Evolutionary conservation across 2,113 vertebrate species (phyloP).

Genomic region (Mesembrinibis cayennensis): DNA sequence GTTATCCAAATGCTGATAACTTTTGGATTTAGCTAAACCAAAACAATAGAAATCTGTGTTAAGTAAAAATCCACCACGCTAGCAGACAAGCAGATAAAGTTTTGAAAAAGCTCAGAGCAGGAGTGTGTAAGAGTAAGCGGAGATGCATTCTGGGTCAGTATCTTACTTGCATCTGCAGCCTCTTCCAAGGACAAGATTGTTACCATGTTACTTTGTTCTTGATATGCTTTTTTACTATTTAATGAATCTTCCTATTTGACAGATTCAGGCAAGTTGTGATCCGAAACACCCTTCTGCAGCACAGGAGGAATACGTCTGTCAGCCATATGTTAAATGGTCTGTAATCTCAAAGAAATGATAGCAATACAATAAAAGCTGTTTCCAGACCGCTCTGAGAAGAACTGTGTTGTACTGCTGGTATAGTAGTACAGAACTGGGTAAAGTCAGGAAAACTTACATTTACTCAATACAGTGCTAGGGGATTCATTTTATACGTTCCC

Average conservation of each 20-base stretch:
- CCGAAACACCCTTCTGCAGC: neutral
- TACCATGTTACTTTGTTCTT: neutral
- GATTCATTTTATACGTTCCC: neutral
- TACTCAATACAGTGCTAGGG: neutral
- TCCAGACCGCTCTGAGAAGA: neutral
- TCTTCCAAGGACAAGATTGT: neutral
- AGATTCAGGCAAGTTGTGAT: neutral
- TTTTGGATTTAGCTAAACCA: neutral
- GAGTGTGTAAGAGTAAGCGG: neutral
- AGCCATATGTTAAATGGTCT: neutral
- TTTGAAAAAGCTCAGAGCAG: neutral
- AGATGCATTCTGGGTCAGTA: neutral
- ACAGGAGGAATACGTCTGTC: neutral
- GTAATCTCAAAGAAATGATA: neutral
- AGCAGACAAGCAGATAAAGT: neutral
- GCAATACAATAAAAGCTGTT: neutral
- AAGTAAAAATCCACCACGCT: neutral
- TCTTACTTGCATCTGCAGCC: neutral
- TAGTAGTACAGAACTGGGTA: neutral
- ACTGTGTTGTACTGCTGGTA: neutral
- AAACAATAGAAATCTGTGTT: neutral
- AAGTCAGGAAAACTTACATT: neutral
- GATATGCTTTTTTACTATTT: neutral
- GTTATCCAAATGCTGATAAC: neutral
- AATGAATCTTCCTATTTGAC: neutral